Percentiles rank a stretch among this genome's conserved stretches.
These are phyloP conservation scores for Podiceps cristatus DNA, from an alignment of 2,113 vertebrate species.

Conservation along the genomic window DNA sequence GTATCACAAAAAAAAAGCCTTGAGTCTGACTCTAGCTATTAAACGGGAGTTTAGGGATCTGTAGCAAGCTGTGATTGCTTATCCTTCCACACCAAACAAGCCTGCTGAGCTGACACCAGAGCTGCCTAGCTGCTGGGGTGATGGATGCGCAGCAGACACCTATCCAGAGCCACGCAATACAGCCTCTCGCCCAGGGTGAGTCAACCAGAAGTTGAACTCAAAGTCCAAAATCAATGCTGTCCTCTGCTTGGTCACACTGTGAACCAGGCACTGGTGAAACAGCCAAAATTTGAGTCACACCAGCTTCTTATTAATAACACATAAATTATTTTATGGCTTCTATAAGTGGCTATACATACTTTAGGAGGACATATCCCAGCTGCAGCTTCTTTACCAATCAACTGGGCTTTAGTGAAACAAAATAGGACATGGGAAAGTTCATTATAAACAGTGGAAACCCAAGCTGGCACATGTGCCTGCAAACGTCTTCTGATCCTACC, in stretches of 20 bases:
- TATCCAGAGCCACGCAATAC: not conserved
- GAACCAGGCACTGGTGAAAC: not conserved
- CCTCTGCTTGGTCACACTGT: not conserved
- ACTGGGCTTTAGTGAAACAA: not conserved
- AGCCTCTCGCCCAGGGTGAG: not conserved
- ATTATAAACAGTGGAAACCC: not conserved
- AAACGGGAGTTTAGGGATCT: not conserved
- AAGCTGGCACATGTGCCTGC: not conserved
- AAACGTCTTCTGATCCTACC: not conserved
- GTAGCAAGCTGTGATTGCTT: not conserved
- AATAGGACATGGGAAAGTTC: not conserved
- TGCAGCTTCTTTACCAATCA: not conserved
- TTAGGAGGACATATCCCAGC: not conserved
- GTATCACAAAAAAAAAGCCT: not conserved
- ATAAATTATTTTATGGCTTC: not conserved
- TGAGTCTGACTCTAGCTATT: not conserved
- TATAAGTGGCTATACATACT: not conserved
- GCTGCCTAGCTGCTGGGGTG: accelerated
- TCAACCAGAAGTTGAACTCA: not conserved
- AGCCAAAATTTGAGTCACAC: not conserved
- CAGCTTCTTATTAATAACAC: not conserved
- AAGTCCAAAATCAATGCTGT: not conserved
- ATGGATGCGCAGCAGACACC: not conserved
- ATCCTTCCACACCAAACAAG: not conserved
- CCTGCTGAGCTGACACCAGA: not conserved